Percentiles rank a stretch among this genome's conserved stretches.
phyloP scores from a whole-genome alignment of 1,140 invertebrate genomes.

The Lordiphosa clarofinis region DNA sequence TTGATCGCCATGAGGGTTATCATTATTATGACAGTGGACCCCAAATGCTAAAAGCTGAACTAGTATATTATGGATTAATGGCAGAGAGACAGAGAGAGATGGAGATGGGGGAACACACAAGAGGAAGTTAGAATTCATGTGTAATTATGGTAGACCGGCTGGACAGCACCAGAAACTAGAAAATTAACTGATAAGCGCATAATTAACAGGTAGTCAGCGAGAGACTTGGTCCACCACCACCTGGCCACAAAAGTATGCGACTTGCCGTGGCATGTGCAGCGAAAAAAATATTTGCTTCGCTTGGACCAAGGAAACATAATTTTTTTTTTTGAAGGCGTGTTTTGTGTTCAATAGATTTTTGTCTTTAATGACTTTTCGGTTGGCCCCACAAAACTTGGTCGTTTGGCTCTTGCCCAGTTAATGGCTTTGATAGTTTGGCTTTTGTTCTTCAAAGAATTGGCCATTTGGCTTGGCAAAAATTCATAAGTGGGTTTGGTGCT shows the following conservation, averaged over 20 bases:
- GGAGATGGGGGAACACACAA: slow-evolving; percentile 6
- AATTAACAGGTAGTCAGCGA: slow-evolving; percentile 50
- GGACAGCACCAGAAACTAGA: slow-evolving; percentile 22
- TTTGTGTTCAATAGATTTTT: slow-evolving; percentile 70
- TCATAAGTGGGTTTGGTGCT: slow-evolving; percentile 36
- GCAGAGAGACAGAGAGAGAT: not conserved
- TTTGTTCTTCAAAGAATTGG: slow-evolving; percentile 64
- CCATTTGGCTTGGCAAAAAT: slow-evolving; percentile 33
- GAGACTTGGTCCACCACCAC: slow-evolving; percentile 18
- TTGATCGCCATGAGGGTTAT: slow-evolving; percentile 39
- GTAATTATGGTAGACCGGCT: slow-evolving; percentile 18
- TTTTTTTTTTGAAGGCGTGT: slow-evolving; percentile 56
- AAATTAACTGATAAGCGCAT: slow-evolving; percentile 73
- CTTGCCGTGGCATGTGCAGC: slow-evolving; percentile 22
- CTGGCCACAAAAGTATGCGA: slow-evolving; percentile 21
- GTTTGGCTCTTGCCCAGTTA: slow-evolving; percentile 37
- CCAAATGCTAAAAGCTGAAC: slow-evolving; percentile 13
- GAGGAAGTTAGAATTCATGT: slow-evolving; percentile 8
- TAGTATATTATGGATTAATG: slow-evolving; percentile 3
- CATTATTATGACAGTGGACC: slow-evolving; percentile 34
- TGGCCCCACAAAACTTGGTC: slow-evolving; percentile 2
- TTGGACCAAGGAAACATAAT: slow-evolving; percentile 7
- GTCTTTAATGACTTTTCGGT: slow-evolving; percentile 70
- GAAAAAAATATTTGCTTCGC: too few species aligned
- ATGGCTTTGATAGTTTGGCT: slow-evolving; percentile 58